Base-by-base conservation (phyloP, 2,888 invertebrate species). In the Aphrophora alni region DNA sequence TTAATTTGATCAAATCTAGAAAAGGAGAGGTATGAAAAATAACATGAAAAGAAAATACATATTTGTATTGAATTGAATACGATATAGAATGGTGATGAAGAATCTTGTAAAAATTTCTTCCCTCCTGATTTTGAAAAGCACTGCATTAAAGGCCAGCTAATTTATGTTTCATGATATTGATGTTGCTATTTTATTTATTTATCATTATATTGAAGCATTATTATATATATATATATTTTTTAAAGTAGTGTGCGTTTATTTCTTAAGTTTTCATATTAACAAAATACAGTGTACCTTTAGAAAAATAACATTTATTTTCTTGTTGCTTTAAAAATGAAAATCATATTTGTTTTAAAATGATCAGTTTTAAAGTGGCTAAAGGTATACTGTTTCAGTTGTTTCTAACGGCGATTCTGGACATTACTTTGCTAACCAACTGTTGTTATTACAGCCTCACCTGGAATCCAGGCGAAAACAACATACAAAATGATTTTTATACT, bases 371-470 rank as follows among this genome's bases (percentile, higher is more conserved):
- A 59, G 1, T 21, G n/a, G 21, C 59, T 59, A 59, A 59, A 59
- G 59, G 59, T 59, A 59, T 21, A 59, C 59, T 59, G 59, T 59
- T 59, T 0, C n/a, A 7, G 21, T 59, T 59, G 3, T 33, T 0
- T 59, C 21, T 59, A 21, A 59, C 59, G 59, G 59, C n/a, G 59
- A 59, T 59, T 44, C 21, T 59, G 59, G 59, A 59, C 59, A 12
- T 44, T 44, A 44, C 27, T 77, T 59, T 81, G 77, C 81, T 81
- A 81, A 81, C 81, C 78, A 38, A 75, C 73, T 81, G 75, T 81
- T 51, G 78, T 81, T 81, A 81, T 81, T 81, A 81, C 81, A 81
- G 81, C 81, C 51, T 33, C 71, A 79, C 68, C 77, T 78, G 72
- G 78, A 73, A 68, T 17, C 78, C 44, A 44, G 74, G 68, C 21